Conservation (phyloP, 2,888 invertebrate genomes). For the Erebia epiphron region DNA sequence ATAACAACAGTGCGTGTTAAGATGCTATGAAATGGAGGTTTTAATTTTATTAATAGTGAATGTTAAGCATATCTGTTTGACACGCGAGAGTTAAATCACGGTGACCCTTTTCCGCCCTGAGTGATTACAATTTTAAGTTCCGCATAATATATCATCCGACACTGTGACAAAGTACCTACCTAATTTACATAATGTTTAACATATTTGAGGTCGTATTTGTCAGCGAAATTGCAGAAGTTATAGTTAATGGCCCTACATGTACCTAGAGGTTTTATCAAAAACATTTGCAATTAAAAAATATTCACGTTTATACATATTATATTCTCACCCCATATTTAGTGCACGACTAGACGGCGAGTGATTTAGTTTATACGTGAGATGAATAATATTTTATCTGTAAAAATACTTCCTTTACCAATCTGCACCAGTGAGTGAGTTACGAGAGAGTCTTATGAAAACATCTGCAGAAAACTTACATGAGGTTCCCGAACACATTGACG, state of each 20-base stretch:
- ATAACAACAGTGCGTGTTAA: conserved; percentile 21
- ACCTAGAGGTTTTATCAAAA: no score
- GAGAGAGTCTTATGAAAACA: no score
- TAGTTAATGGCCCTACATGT: neutral
- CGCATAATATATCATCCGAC: conserved; percentile 13
- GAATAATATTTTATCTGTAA: no score
- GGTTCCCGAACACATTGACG: no score
- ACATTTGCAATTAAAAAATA: no score
- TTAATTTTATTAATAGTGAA: conserved; percentile 19
- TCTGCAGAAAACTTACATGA: no score
- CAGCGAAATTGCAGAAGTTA: neutral
- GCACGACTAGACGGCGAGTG: no score
- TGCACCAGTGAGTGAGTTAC: no score
- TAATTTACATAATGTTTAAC: conserved; percentile 5
- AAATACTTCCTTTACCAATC: no score
- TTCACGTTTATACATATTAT: no score
- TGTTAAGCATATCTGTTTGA: conserved; percentile 17
- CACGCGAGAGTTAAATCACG: conserved; percentile 30
- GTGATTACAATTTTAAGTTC: conserved; percentile 14
- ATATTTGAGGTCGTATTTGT: neutral
- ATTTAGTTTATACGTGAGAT: no score
- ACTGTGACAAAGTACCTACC: neutral
- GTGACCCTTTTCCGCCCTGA: conserved; percentile 20
- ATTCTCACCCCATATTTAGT: no score
- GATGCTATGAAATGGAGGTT: conserved; percentile 26